Conservation (phyloP, 1,140 invertebrate genomes). For the Halyomorpha halys region DNA sequence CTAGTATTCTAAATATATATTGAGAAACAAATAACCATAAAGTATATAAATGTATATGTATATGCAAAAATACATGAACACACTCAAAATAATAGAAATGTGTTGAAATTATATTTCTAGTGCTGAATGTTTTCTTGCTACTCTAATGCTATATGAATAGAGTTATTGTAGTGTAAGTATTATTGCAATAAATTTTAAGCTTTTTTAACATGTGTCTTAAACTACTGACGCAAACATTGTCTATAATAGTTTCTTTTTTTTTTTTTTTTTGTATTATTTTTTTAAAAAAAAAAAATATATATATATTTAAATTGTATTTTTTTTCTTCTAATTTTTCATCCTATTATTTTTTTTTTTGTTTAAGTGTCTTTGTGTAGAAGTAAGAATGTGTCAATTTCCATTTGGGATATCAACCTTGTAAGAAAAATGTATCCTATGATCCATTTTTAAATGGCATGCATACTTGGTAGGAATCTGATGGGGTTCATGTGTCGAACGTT, state of each 20-base stretch:
- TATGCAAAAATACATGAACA: slow-evolving; percentile 3
- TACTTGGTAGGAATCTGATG: no score
- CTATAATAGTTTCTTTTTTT: slow-evolving; percentile 5
- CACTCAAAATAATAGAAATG: slow-evolving; percentile 7
- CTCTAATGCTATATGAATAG: slow-evolving; percentile 16
- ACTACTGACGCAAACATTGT: slow-evolving; percentile 5
- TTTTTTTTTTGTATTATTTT: slow-evolving; percentile 12
- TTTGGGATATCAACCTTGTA: no score
- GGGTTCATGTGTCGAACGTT: no score
- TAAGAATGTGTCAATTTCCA: no score
- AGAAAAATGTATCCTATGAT: no score
- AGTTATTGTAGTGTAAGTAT: slow-evolving; percentile 13
- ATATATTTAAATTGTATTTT: slow-evolving; percentile 4
- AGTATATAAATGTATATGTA: no score
- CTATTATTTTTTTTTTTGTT: no score
- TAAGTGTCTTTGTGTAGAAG: no score
- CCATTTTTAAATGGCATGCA: no score
- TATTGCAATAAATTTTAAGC: slow-evolving; percentile 18
- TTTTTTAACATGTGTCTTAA: slow-evolving; percentile 18
- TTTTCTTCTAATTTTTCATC: no score
- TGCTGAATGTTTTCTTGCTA: slow-evolving; percentile 17
- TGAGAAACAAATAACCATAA: slow-evolving; percentile 4
- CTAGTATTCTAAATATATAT: slow-evolving; percentile 18
- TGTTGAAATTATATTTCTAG: slow-evolving; percentile 18
- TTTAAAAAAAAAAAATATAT: slow-evolving; percentile 2